A percentile compares a stretch with the other conserved stretches of the same genome.
Evolutionary conservation across 1,140 invertebrate species (phyloP).

Genomic region (Tribolium castaneum): DNA sequence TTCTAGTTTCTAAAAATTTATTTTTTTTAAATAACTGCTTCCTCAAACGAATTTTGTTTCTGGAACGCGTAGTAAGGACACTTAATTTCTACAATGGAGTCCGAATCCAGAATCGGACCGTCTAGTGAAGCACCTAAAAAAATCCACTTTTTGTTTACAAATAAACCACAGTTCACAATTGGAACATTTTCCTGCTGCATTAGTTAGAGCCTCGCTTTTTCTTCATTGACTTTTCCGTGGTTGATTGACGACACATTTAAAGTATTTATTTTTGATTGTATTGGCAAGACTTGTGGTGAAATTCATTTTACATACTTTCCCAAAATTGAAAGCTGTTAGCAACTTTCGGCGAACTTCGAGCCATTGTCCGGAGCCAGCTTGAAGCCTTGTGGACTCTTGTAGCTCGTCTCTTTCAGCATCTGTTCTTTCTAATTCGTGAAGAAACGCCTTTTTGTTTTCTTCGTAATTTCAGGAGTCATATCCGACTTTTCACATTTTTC

Average conservation of each 20-base stretch:
- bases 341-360: conserved; percentile 48
- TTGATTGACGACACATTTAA: neutral
- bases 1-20: no score
- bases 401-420: neutral
- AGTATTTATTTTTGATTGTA: neutral
- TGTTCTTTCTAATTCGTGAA: neutral
- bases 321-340: conserved; percentile 57
- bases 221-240: conserved; percentile 43
- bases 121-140: conserved; percentile 51
- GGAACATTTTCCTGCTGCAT: conserved; percentile 41
- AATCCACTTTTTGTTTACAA: conserved; percentile 44
- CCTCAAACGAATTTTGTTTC: neutral
- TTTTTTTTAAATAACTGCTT: neutral
- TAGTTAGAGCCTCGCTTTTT: conserved; percentile 33
- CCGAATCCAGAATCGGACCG: conserved; percentile 40
- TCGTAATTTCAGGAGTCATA: neutral
- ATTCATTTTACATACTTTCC: conserved; percentile 50
- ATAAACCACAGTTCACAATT: conserved; percentile 40
- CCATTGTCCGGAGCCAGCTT: neutral
- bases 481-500: neutral
- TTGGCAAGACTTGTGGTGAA: conserved; percentile 35
- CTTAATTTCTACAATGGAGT: conserved; percentile 51
- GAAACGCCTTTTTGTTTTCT: neutral
- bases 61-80: conserved; percentile 48
- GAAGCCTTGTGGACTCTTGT: neutral